Base-by-base conservation (phyloP, 2,113 vertebrate species). In the Zapornia atra region DNA sequence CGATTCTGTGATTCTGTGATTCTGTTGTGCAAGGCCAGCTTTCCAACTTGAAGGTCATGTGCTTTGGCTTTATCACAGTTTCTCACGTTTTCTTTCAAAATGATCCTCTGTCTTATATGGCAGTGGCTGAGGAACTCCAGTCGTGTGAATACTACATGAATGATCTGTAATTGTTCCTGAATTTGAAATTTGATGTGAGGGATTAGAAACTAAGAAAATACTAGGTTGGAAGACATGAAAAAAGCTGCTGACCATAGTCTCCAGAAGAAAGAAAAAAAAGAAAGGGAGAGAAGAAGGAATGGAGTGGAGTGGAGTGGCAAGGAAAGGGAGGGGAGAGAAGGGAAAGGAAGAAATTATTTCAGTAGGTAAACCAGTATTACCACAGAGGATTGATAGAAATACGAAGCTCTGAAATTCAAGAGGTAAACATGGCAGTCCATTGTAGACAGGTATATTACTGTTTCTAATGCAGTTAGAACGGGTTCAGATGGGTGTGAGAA, bases 221-320 rank as follows among this genome's bases (percentile, higher is more conserved):
- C 25, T 51, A 38, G 15, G 17, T 50, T 50, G 12, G 28, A 44
- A 76, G 17, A 34, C 15, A 33, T 53, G 28, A 6, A 50, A 90
- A 80, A 68, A 48, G 3, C 7, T 79, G 59, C 3, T 84, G 33
- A 28, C 33, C 50, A 61, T 56, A 57, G 7, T 51, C 25, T 4
- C n/a, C 71, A 33, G 19, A 59, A 71, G 44, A 71, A 75, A 64
- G 16, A 34, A 21, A 69, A 64, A 34, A 21, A 51, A n/a, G 16
- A 20, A 6, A 25, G 10, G 20, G 0, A 5, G 5, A 40, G 4
- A 2, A 13, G 19, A 22, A 9, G 11, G 21, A 12, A 40, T 14
- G 5, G 21, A 10, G 18, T 22, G 19, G 16, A 7, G 18, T 13
- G 4, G 17, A 5, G 5, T 48, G 25, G 8, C 28, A 15, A 9